A percentile compares a stretch with the other conserved stretches of the same genome.
phyloP scores from a whole-genome alignment of 2,888 invertebrate genomes.

The Cephus pulcher region DNA sequence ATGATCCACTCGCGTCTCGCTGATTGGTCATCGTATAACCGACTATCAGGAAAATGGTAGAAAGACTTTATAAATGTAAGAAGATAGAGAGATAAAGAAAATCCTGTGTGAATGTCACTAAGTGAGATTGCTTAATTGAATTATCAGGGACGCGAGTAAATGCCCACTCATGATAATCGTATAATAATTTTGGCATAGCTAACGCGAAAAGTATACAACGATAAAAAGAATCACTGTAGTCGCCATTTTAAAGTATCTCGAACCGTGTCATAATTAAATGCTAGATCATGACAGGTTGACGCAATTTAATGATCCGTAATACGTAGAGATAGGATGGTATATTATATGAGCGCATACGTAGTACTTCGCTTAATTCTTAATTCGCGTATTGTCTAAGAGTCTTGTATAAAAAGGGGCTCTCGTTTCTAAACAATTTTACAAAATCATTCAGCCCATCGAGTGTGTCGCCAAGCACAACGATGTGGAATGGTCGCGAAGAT shows the following conservation, averaged over 20 bases:
- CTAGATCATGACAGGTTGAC: not conserved
- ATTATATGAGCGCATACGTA: not conserved
- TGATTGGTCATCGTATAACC: not conserved
- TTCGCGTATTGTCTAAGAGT: constrained; percentile 36
- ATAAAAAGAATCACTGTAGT: not conserved
- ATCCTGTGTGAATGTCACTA: not conserved
- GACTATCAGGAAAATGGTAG: not conserved
- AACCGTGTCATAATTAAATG: not conserved
- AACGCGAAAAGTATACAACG: not conserved
- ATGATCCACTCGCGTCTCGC: not conserved
- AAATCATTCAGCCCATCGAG: constrained; percentile 25
- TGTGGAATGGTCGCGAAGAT: not conserved
- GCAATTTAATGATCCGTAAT: not conserved
- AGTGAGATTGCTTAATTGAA: not conserved
- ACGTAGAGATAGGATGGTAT: not conserved
- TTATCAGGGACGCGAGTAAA: not conserved
- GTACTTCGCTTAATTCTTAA: constrained; percentile 8
- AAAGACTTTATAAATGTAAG: not conserved
- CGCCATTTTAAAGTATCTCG: no score
- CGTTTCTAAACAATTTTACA: constrained; percentile 20
- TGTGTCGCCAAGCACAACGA: not conserved
- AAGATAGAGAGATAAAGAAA: not conserved
- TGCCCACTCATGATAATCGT: not conserved
- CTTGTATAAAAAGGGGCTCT: constrained; percentile 25
- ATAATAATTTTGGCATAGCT: not conserved